A percentile compares a stretch with the other conserved stretches of the same genome.
Evolutionary conservation across 2,888 invertebrate species (phyloP).

Genomic region (Tanaodytes sp.): DNA sequence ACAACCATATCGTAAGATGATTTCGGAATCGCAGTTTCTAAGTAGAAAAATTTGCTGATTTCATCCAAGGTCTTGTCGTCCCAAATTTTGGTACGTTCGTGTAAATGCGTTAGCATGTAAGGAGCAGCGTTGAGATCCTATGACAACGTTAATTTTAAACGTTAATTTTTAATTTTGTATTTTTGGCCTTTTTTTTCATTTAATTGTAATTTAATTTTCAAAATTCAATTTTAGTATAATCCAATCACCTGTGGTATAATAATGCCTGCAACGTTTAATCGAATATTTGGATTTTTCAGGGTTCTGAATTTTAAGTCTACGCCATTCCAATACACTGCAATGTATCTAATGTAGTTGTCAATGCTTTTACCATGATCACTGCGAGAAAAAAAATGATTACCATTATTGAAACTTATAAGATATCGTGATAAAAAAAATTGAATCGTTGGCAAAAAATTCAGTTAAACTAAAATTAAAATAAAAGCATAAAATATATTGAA

Average conservation of each 20-base stretch:
- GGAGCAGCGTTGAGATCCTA: constrained; percentile 1
- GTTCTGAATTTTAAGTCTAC: constrained; percentile 27
- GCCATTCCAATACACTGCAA: constrained; percentile 21
- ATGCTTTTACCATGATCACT: constrained; percentile 18
- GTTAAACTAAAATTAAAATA: too few species aligned
- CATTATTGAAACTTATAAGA: background rate
- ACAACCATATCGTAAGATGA: constrained; percentile 12
- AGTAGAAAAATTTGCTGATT: too few species aligned
- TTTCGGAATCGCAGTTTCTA: too few species aligned
- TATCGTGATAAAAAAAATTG: too few species aligned
- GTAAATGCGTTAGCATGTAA: constrained; percentile 1
- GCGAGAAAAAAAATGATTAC: constrained; percentile 1
- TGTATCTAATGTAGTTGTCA: constrained; percentile 17
- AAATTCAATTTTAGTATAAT: background rate
- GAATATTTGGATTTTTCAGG: constrained; percentile 11
- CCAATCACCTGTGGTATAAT: constrained; percentile 22
- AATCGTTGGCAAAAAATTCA: too few species aligned
- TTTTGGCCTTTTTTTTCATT: background rate
- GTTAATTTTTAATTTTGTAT: background rate
- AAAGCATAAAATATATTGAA: too few species aligned
- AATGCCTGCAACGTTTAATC: constrained; percentile 24
- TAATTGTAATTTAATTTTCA: too few species aligned
- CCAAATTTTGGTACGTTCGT: background rate
- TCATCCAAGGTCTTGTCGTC: background rate
- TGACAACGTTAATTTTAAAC: background rate